Conservation (phyloP, 2,888 invertebrate genomes). For the Tipula unca region DNA sequence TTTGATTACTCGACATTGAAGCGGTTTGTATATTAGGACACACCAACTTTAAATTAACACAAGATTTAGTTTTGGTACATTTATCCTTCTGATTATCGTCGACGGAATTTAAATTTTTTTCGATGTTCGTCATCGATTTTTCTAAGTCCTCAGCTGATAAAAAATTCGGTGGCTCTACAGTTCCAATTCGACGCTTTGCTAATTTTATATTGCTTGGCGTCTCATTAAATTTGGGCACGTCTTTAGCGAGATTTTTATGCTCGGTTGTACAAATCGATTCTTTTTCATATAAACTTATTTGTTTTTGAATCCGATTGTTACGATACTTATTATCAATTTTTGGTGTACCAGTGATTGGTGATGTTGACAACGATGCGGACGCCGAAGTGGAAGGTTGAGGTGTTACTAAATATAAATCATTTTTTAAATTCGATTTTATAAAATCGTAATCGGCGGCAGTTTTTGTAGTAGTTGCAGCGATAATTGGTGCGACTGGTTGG, state of each 20-base stretch:
- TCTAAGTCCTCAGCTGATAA: slow-evolving; percentile 20
- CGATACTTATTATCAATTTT: slow-evolving; percentile 20
- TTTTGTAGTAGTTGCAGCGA: background rate
- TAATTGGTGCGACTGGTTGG: background rate
- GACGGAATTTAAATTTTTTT: slow-evolving; percentile 14
- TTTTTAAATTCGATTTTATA: background rate
- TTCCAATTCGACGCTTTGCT: background rate
- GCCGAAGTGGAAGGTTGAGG: background rate
- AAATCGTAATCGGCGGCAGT: background rate
- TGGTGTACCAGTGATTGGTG: background rate
- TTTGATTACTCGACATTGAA: background rate
- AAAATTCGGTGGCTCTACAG: slow-evolving; percentile 15
- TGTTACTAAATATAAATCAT: background rate
- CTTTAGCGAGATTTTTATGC: slow-evolving; percentile 9
- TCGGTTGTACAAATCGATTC: slow-evolving; percentile 23
- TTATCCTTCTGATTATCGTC: background rate
- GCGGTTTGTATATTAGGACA: background rate
- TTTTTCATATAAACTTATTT: slow-evolving; percentile 37
- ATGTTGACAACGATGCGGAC: background rate
- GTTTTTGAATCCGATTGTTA: slow-evolving; percentile 33
- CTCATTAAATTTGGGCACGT: background rate
- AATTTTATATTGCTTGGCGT: background rate
- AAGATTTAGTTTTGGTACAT: slow-evolving; percentile 26
- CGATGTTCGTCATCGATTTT: slow-evolving; percentile 9
- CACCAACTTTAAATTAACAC: slow-evolving; percentile 26